phyloP scores from a whole-genome alignment of 2,888 invertebrate species.

The Mesoligia furuncula region DNA sequence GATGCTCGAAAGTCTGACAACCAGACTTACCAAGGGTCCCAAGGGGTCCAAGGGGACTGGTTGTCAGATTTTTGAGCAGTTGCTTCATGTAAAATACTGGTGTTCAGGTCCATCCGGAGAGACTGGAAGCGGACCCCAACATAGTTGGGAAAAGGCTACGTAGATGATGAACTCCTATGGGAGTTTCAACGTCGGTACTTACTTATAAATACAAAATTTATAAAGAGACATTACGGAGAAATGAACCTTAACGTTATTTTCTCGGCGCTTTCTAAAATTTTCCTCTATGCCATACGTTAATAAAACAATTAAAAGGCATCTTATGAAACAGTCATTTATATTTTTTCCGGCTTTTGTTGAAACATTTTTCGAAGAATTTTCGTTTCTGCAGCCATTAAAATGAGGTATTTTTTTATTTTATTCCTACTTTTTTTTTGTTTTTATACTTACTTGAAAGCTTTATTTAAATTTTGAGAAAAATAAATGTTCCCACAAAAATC shows the following conservation, averaged over 20 bases:
- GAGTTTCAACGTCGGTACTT: not conserved
- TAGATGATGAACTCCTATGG: not conserved
- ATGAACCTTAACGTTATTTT: not conserved
- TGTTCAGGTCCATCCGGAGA: not conserved
- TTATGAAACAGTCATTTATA: not conserved
- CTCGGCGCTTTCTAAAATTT: conserved; percentile 4
- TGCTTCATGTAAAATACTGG: not conserved
- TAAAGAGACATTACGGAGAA: not conserved
- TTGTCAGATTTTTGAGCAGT: too few species aligned
- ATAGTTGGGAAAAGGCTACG: not conserved
- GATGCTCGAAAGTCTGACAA: not conserved
- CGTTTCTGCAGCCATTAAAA: not conserved
- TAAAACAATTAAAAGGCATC: conserved; percentile 30
- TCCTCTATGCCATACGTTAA: conserved; percentile 9
- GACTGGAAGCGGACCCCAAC: not conserved
- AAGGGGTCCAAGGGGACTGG: too few species aligned
- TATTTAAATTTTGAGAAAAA: conserved; percentile 8
- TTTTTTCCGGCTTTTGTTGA: conserved; percentile 3
- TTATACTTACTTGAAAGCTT: not conserved
- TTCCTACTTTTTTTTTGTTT: too few species aligned
- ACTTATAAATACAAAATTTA: too few species aligned
- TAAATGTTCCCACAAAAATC: not conserved
- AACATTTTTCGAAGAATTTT: conserved; percentile 11
- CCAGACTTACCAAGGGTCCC: not conserved
- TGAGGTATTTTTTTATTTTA: too few species aligned